These are phyloP conservation scores for Myrmophylax atrothorax DNA, from an alignment of 2,113 vertebrate genomes.

Conservation along the genomic window DNA sequence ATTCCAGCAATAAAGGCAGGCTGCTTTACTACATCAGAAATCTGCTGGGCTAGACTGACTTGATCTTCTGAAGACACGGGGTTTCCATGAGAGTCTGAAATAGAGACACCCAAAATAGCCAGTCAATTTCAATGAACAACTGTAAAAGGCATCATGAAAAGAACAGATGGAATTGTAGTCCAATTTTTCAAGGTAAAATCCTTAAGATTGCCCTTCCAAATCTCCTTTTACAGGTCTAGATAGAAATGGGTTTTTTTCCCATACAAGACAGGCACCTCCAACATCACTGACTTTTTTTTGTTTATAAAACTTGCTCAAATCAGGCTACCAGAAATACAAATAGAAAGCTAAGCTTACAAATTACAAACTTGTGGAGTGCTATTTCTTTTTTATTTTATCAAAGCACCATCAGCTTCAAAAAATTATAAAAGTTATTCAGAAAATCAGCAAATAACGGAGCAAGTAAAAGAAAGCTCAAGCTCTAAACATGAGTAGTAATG, in stretches of 20 bases:
- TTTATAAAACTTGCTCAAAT: neutral
- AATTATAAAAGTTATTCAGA: neutral
- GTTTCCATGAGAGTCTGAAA: constrained; percentile 88
- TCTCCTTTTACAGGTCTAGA: neutral
- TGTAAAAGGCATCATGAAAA: neutral
- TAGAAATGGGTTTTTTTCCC: neutral
- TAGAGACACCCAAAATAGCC: neutral
- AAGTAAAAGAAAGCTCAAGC: neutral
- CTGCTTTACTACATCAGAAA: constrained; percentile 95
- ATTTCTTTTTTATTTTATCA: neutral
- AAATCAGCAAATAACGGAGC: neutral
- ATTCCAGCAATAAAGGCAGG: constrained; percentile 97
- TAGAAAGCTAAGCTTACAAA: neutral
- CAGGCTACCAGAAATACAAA: neutral
- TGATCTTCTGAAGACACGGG: constrained; percentile 83
- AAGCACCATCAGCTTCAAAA: neutral
- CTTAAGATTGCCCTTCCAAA: neutral
- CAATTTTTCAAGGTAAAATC: neutral
- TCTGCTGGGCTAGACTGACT: constrained; percentile 94
- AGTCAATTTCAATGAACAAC: neutral
- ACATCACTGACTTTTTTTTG: neutral
- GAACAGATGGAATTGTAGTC: neutral
- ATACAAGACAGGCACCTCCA: neutral
- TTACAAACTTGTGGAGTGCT: neutral
- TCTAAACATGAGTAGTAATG: neutral